Conservation (phyloP, 2,797 vertebrate genomes). For the Erethizon dorsatum region DNA sequence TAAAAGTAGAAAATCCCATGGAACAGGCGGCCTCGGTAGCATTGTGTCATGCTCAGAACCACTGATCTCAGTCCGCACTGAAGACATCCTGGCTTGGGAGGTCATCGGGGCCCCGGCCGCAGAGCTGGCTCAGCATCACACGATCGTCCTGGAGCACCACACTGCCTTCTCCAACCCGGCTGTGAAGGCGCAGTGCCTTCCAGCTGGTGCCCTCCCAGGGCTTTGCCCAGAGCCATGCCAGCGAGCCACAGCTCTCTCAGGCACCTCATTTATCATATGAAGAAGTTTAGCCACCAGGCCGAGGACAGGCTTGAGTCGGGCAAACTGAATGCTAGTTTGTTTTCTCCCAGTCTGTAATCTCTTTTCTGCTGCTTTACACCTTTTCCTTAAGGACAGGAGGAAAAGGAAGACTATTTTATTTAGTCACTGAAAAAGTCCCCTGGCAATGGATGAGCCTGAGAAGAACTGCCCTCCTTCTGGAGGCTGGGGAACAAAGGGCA, state of each 20-base stretch:
- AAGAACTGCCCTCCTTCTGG: neutral
- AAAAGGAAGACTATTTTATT: neutral
- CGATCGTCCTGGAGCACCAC: neutral
- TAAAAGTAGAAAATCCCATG: neutral
- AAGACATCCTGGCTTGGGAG: neutral
- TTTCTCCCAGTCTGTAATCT: neutral
- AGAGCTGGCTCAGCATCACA: neutral
- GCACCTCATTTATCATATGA: neutral
- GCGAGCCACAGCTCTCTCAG: neutral
- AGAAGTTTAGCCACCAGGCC: neutral
- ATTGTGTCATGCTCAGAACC: neutral
- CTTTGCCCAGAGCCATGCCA: neutral
- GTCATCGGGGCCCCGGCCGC: accelerated
- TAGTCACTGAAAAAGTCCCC: slow-evolving; percentile 12
- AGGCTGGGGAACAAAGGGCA: neutral
- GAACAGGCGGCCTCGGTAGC: accelerated
- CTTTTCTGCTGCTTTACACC: slow-evolving; percentile 60
- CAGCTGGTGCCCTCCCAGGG: neutral
- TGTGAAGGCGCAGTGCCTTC: accelerated
- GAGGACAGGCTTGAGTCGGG: neutral
- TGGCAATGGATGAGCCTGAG: neutral
- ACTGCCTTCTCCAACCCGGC: neutral
- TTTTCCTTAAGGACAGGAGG: slow-evolving; percentile 37
- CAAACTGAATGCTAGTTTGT: neutral
- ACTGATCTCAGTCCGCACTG: neutral